Conservation (phyloP, 2,113 vertebrate genomes). For the Chloebia gouldiae region DNA sequence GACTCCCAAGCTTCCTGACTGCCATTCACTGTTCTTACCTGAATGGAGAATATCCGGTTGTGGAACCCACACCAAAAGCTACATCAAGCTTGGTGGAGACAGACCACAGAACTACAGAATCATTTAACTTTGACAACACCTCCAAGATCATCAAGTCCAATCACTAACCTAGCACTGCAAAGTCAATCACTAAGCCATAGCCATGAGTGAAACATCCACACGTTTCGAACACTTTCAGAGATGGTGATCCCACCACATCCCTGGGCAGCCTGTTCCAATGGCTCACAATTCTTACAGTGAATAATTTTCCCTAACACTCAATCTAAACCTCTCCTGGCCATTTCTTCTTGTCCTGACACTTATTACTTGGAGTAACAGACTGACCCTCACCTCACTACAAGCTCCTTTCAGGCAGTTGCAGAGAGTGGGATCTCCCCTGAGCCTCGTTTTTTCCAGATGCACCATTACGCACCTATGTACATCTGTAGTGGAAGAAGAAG, state of each 20-base stretch:
- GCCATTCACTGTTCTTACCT: fast-evolving
- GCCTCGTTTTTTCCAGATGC: fast-evolving
- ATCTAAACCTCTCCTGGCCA: background rate
- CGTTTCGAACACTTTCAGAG: fast-evolving
- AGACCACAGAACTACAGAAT: background rate
- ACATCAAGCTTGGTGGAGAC: background rate
- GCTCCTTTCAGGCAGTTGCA: background rate
- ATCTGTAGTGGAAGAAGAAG: background rate
- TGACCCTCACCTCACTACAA: background rate
- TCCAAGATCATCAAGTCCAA: background rate
- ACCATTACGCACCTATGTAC: background rate
- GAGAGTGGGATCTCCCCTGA: background rate
- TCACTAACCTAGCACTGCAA: background rate
- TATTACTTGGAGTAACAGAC: background rate
- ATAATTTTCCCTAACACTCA: background rate
- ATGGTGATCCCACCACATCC: background rate
- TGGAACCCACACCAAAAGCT: background rate
- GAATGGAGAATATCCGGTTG: fast-evolving
- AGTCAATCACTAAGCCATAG: background rate
- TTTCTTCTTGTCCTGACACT: background rate
- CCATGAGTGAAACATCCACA: background rate
- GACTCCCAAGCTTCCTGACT: background rate
- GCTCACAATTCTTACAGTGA: background rate
- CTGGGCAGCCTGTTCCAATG: background rate
- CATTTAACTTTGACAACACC: background rate